Evolutionary conservation across 2,113 vertebrate genomes (phyloP).

Genomic region (Scomber scombrus): DNA sequence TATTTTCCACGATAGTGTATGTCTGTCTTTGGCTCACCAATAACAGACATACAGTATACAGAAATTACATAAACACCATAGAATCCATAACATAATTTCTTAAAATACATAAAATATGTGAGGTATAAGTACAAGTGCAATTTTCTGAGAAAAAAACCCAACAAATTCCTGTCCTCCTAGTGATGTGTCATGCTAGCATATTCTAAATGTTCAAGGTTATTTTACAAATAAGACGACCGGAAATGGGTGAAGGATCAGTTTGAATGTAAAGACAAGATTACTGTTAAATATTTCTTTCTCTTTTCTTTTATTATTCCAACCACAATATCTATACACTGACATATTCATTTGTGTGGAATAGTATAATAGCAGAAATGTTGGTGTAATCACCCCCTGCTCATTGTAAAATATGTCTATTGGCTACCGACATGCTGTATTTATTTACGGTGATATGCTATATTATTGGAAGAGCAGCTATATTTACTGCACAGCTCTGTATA

Average conservation of each 20-base stretch:
- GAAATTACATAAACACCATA: too few species aligned
- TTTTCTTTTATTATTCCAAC: background rate
- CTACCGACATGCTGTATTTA: conserved; percentile 15
- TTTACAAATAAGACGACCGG: too few species aligned
- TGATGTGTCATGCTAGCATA: background rate
- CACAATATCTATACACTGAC: background rate
- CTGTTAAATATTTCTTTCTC: background rate
- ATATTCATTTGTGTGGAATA: background rate
- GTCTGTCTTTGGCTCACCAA: too few species aligned
- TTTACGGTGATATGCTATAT: conserved; percentile 42
- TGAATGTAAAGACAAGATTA: background rate
- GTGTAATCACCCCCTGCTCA: background rate
- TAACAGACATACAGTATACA: too few species aligned
- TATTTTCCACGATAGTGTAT: too few species aligned
- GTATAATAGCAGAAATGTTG: conserved; percentile 16
- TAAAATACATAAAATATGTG: too few species aligned
- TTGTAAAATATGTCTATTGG: conserved; percentile 25
- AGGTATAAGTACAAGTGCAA: too few species aligned
- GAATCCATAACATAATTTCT: too few species aligned
- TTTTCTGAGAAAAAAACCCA: too few species aligned
- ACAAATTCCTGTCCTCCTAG: background rate
- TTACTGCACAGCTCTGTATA: conserved; percentile 59
- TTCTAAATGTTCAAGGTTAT: background rate
- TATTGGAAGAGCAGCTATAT: conserved; percentile 62
- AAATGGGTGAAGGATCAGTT: background rate